Evolutionary conservation across 1,140 invertebrate species (phyloP).

Genomic region (Rhopalosiphum maidis): DNA sequence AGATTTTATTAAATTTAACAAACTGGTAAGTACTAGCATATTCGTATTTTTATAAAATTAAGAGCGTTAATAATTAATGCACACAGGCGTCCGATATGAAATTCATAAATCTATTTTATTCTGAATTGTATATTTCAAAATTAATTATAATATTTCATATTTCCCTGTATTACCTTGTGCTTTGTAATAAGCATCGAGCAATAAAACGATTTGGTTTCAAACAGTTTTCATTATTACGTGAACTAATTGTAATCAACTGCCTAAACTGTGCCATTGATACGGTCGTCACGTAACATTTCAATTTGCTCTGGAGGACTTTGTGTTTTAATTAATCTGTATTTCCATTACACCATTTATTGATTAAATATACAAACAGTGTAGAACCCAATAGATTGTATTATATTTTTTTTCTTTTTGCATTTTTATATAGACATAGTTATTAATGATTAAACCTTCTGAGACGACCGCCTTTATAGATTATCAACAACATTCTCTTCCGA

Average conservation of each 20-base stretch:
- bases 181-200: neutral
- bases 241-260: neutral
- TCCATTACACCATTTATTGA: neutral
- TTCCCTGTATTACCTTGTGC: neutral
- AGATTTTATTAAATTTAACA: neutral
- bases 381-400: neutral
- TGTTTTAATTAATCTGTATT: slow-evolving; percentile 33
- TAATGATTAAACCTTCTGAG: neutral
- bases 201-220: slow-evolving; percentile 2
- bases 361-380: neutral
- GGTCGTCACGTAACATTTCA: slow-evolving; percentile 45
- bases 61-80: neutral
- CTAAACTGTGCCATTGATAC: slow-evolving; percentile 22
- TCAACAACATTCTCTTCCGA: neutral
- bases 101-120: neutral
- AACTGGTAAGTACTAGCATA: neutral
- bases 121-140: neutral
- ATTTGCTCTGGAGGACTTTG: neutral
- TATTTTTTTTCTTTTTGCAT: neutral
- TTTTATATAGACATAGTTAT: neutral
- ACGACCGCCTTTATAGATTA: neutral
- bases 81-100: neutral
- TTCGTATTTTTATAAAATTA: neutral
- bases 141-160: slow-evolving; percentile 6
- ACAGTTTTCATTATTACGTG: slow-evolving; percentile 16